Base-by-base conservation (phyloP, 2,797 vertebrate genomes). In the Loriculus beryllinus region DNA sequence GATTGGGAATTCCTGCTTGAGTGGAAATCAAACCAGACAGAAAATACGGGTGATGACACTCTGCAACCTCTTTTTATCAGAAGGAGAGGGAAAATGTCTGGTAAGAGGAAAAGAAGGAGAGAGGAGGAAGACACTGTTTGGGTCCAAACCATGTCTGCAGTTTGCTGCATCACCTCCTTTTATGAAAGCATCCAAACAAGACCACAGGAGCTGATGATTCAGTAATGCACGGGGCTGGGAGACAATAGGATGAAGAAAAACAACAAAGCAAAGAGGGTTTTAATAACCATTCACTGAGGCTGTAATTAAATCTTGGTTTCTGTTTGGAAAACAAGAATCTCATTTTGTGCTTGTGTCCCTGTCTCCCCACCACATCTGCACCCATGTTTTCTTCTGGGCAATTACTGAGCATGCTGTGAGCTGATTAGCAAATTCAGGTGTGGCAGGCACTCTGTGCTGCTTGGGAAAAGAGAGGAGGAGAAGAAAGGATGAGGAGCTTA, bases 291-390 rank as follows among this genome's bases (percentile, higher is more conserved):
- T 98, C 95, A 92, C 96, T 95, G 95, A 97, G 93, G 90, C 94
- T 96, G 88, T 98, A 98, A 98, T 98, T 98, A 98, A 98, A 98
- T 97, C 97, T 96, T 42, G 62, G 95, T 96, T 95, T 98, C 96
- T 98, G 97, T 98, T 98, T 98, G 96, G 97, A 97, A 98, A 98
- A 98, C 97, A 97, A 97, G 94, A 97, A 97, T 98, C 97, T 97
- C 96, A 97, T 98, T 97, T 97, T 71, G 87, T 90, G 93, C 48
- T 22, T 82, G 95, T 52, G 43, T 91, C 95, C 95, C 92, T 1
- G 0, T 89, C 77, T 94, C 91, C 92, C 88, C 94, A 71, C 95
- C 96, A 84, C 97, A 97, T 97, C 97, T 97, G 97, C 95, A 97
- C 97, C 96, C 91, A 23, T 91, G 95, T 94, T 96, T 97, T 94